These are phyloP conservation scores for Myiopsitta monachus DNA, from an alignment of 2,113 vertebrate genomes.

Conservation along the genomic window DNA sequence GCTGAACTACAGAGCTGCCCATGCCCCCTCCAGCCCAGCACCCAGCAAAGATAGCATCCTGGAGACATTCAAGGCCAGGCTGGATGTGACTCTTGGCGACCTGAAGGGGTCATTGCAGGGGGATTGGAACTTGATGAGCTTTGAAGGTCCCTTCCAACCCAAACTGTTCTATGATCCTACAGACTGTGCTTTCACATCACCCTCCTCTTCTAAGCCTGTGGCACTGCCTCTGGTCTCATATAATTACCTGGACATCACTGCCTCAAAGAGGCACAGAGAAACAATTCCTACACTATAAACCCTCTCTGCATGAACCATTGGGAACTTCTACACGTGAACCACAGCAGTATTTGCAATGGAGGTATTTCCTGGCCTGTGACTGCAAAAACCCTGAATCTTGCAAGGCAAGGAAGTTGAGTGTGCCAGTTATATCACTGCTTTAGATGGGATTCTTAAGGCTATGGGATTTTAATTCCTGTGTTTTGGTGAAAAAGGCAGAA, in stretches of 20 bases:
- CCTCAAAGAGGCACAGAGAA: not conserved
- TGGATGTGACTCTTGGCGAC: not conserved
- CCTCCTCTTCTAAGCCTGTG: not conserved
- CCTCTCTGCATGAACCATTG: not conserved
- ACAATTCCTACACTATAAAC: not conserved
- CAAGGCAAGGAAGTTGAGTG: not conserved
- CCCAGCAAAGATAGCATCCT: not conserved
- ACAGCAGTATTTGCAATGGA: not conserved
- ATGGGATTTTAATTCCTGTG: not conserved
- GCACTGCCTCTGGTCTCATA: not conserved
- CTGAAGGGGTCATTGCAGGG: not conserved
- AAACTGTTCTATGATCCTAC: not conserved
- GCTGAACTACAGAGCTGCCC: not conserved
- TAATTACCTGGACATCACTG: not conserved
- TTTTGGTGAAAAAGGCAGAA: not conserved
- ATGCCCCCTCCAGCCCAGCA: not conserved
- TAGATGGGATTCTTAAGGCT: not conserved
- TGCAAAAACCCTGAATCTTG: not conserved
- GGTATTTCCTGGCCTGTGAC: not conserved
- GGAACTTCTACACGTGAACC: not conserved
- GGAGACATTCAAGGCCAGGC: not conserved
- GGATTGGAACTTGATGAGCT: not conserved
- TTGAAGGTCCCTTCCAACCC: not conserved
- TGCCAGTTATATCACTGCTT: not conserved
- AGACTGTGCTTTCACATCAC: not conserved